Conservation (phyloP, 2,797 vertebrate genomes). For the Thalassophryne amazonica region DNA sequence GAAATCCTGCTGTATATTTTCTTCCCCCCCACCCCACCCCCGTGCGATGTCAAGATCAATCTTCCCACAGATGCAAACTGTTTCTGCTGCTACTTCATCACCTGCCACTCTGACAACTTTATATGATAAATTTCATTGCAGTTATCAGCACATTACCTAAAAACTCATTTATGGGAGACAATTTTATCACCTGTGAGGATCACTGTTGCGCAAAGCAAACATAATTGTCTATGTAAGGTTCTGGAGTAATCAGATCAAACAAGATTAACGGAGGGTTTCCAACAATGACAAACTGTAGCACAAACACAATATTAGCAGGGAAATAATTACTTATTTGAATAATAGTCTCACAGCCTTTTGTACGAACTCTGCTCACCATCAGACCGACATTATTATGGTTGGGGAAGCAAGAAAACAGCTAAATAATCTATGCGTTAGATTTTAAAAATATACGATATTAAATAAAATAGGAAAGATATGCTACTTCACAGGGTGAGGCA, state of each 20-base stretch:
- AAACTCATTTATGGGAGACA: conserved; percentile 50
- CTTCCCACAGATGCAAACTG: conserved; percentile 39
- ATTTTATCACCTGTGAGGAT: conserved; percentile 44
- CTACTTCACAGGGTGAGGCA: too few relatives aligned
- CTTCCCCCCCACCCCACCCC: neutral
- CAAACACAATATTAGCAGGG: conserved; percentile 8
- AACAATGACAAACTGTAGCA: conserved; percentile 28
- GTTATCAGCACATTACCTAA: conserved; percentile 48
- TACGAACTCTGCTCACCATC: conserved; percentile 13
- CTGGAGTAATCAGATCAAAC: conserved; percentile 39
- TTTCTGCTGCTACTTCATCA: conserved; percentile 38
- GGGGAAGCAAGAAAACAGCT: neutral
- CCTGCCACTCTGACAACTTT: conserved; percentile 30
- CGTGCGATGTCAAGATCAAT: conserved; percentile 21
- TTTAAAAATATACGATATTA: neutral
- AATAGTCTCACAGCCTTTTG: conserved; percentile 1
- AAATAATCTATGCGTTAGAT: neutral
- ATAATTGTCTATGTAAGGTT: conserved; percentile 44
- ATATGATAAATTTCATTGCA: conserved; percentile 44
- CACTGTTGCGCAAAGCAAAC: conserved; percentile 46
- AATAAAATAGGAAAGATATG: conserved; percentile 4
- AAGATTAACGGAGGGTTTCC: conserved; percentile 27
- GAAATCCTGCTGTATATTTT: conserved; percentile 13
- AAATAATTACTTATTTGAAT: conserved; percentile 30
- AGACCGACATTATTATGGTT: neutral